phyloP scores from a whole-genome alignment of 2,888 invertebrate genomes.

The Lasioglossum calceatum region DNA sequence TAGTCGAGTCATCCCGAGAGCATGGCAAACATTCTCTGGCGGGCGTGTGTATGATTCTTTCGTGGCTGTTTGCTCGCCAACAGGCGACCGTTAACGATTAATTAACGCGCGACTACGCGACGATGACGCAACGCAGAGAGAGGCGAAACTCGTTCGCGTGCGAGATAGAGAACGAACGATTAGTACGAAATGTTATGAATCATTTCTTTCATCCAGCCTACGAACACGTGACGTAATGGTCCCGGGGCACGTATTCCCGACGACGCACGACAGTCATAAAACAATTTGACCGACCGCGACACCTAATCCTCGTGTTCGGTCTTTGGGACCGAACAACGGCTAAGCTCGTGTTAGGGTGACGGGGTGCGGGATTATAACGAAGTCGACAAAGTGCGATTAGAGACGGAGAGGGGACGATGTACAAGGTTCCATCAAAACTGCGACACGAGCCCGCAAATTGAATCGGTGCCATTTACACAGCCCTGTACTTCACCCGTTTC shows the following conservation, averaged over 20 bases:
- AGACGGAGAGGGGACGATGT: not conserved
- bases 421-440: not conserved
- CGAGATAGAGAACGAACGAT: not conserved
- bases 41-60: not conserved
- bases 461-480: not conserved
- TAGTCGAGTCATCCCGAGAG: not conserved
- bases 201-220: not conserved
- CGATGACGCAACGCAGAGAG: not conserved
- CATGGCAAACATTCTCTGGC: not conserved
- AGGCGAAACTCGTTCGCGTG: not conserved
- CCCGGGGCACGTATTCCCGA: not conserved
- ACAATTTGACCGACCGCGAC: slow-evolving; percentile 4
- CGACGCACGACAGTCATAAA: not conserved
- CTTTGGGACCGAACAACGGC: slow-evolving; percentile 1
- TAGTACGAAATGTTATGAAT: not conserved
- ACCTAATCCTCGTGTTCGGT: slow-evolving; percentile 6
- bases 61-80: not conserved
- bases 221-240: not conserved
- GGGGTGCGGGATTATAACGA: slow-evolving; percentile 6
- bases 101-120: not conserved
- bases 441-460: not conserved
- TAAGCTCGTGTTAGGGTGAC: slow-evolving; percentile 8
- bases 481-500: not conserved
- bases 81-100: not conserved
- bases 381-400: slow-evolving; percentile 6